Evolutionary conservation across 2,797 vertebrate species (phyloP), one percentile per base, ranked within the genome.

Genomic region (Schizopygopsis pylzovi): DNA sequence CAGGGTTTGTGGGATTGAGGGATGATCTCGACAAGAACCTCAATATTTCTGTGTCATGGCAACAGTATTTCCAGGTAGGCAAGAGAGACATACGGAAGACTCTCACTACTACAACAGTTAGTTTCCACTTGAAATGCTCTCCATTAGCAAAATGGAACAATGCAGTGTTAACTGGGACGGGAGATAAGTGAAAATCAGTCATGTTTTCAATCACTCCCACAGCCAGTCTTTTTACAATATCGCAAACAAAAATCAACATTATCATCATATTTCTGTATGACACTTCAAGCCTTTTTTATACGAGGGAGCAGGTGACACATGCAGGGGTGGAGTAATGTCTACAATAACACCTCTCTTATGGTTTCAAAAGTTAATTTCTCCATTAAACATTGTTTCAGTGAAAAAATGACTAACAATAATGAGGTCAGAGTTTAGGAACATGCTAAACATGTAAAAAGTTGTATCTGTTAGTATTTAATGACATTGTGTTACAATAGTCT

Each of bases 81-180:
- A 45, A 85, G 20, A 45, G 49, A 90, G 52, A 84, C 68, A 82
- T 39, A 86, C 84, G 65, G 87, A 87, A 87, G 75, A 70, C n/a
- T 87, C 28, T 87, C 77, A 72, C 65, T 70, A 78, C 85, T 78
- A 79, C 43, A 85, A 20, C 22, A 52, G 18, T 56, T 49, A 81
- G 85, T 90, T 90, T 90, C 89, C 89, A 87, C 78, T 86, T 77
- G 56, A 54, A 56, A 73, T 76, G 81, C 68, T 88, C 86, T 88
- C 87, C 79, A 84, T 84, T 82, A 85, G 70, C 81, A 77, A 87
- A 90, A 87, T 87, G 86, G 84, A 89, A 89, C 90, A 71, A 65
- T 85, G 33, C 33, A 77, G 82, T 79, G 67, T 49, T 77, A 86
- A 87, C 78, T 90, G 86, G 86, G 87, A 87, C 82, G 87, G 78